These are phyloP conservation scores for Vimba vimba DNA, from an alignment of 2,113 vertebrate species.

Conservation along the genomic window DNA sequence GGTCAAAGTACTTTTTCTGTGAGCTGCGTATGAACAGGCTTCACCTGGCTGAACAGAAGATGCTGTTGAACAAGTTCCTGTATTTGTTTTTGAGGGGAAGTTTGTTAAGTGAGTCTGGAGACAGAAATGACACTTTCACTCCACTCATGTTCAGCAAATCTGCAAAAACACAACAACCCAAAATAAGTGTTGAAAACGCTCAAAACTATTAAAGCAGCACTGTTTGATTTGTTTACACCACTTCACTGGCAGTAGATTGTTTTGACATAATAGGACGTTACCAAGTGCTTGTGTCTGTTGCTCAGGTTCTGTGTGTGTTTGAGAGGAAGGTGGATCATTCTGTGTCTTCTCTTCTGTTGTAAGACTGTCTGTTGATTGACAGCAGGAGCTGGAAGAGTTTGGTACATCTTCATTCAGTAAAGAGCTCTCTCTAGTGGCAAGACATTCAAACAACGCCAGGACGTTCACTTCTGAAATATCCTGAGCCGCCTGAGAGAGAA, in stretches of 20 bases:
- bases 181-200: background rate
- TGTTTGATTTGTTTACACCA: background rate
- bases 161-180: constrained; percentile 49
- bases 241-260: background rate
- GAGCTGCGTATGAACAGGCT: background rate
- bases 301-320: background rate
- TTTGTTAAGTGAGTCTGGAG: constrained; percentile 75
- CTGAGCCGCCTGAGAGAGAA: constrained; percentile 74
- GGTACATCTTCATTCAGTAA: background rate
- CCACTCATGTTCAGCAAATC: constrained; percentile 63
- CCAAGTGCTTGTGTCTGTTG: background rate
- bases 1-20: background rate
- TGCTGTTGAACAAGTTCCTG: constrained; percentile 74
- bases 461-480: constrained; percentile 83
- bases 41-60: constrained; percentile 84
- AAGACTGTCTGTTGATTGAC: background rate
- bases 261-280: background rate
- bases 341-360: background rate
- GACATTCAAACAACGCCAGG: constrained; percentile 73
- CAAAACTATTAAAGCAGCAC: background rate
- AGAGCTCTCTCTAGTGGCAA: constrained; percentile 67
- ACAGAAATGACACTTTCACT: constrained; percentile 81
- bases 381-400: background rate
- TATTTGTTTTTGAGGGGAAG: constrained; percentile 79
- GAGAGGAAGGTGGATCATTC: background rate